phyloP scores from a whole-genome alignment of 2,797 vertebrate genomes.

The Synanceia verrucosa region DNA sequence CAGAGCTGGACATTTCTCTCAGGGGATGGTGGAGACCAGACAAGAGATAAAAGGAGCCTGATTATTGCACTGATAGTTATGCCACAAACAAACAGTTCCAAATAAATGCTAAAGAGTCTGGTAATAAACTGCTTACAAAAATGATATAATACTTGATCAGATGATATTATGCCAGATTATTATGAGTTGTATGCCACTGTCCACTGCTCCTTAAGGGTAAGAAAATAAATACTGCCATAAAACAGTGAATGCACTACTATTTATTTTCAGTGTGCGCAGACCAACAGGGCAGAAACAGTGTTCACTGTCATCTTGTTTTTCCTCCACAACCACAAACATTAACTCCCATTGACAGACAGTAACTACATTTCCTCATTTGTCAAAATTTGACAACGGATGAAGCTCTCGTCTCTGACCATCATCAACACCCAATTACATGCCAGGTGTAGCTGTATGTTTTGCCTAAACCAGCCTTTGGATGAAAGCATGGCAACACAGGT shows the following conservation, averaged over 20 bases:
- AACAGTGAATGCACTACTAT: background rate
- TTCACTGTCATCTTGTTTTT: background rate
- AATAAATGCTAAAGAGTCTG: background rate
- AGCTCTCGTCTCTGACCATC: conserved; percentile 7
- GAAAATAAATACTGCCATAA: background rate
- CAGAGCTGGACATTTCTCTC: background rate
- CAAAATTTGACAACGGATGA: background rate
- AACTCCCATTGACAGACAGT: background rate
- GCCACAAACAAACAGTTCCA: background rate
- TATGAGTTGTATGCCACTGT: background rate
- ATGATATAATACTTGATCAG: background rate
- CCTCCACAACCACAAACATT: background rate
- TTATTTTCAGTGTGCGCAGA: background rate
- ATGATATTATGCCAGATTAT: background rate
- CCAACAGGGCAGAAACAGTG: background rate
- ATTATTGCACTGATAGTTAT: background rate
- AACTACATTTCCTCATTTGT: conserved; percentile 20
- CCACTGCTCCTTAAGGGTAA: background rate
- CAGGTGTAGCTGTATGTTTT: conserved; percentile 29
- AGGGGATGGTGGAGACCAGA: background rate
- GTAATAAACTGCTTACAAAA: no score
- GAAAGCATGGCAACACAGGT: conserved; percentile 40
- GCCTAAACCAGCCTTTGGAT: conserved; percentile 21
- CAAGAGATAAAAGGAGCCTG: background rate
- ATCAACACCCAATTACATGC: conserved; percentile 18